Evolutionary conservation across 1,140 invertebrate genomes (phyloP), one percentile per base, ranked within the genome.

Genomic region (Nylanderia fulva): DNA sequence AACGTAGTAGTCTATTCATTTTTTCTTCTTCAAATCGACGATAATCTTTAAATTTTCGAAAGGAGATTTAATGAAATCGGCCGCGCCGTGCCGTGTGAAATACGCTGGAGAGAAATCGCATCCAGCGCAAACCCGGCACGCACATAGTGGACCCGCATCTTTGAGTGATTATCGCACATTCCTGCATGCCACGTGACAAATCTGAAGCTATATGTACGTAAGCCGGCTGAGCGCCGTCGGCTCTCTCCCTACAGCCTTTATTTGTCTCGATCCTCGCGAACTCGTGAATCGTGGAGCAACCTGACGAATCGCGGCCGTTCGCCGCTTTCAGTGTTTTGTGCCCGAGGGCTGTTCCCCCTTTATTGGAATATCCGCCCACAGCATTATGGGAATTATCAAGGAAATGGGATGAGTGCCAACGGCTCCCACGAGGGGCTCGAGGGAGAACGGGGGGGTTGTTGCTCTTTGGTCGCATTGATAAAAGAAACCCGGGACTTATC

Each of bases 351-450:
- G 90, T 93, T 93, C 93, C 94, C 93, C 92, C 92, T 94, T 94
- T 94, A 94, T 95, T 94, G 93, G 91, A 94, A 94, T 95, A 95
- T 95, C 94, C 94, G 94, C 94, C 93, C 92, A 94, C 93, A 93
- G 93, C 93, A 94, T 94, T 94, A 94, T 93, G 91, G 92, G 93
- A 95, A 95, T 95, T 94, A 95, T 95, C 91, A 93, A 94, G 93
- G 93, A 93, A 94, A 94, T 94, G 89, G 93, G 92, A 93, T 92
- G 93, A 93, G 92, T 93, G 90, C 90, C 77, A 72, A 82, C 89
- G 86, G 92, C 87, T 93, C 87, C 88, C 89, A 90, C 60, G 90
- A 80, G 85, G 87, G 88, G 63, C 64, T 21, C 75, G 68, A 80
- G 89, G 85, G 87, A 77, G 88, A 75, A 83, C 85, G 84, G 69